Conservation (phyloP, 2,888 invertebrate genomes). For the Melipona bicolor region DNA sequence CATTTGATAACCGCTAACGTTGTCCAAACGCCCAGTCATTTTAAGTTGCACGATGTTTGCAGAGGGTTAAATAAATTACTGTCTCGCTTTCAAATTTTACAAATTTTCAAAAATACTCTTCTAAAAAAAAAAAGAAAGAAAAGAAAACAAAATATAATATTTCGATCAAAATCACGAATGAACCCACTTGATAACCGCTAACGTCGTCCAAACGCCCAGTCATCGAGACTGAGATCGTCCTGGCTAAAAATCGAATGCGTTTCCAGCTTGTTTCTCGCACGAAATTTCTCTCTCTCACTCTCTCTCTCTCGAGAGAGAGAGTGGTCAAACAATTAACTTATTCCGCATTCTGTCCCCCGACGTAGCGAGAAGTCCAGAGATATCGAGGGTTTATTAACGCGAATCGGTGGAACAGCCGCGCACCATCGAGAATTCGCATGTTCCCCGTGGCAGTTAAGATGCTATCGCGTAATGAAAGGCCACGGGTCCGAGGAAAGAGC, state of each 20-base stretch:
- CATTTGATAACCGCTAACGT: background rate
- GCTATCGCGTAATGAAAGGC: conserved; percentile 79
- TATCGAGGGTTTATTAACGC: conserved; percentile 30
- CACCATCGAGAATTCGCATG: conserved; percentile 51
- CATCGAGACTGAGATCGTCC: background rate
- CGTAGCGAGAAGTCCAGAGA: background rate
- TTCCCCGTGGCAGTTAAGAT: conserved; percentile 76
- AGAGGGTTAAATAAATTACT: too few species aligned
- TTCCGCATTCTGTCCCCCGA: background rate
- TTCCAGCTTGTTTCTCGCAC: background rate
- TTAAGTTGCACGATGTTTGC: too few species aligned
- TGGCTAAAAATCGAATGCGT: background rate
- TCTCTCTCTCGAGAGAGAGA: too few species aligned
- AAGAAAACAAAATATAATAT: too few species aligned
- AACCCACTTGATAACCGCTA: background rate
- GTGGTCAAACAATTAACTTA: conserved; percentile 13
- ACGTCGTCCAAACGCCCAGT: background rate
- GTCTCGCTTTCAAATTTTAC: too few species aligned
- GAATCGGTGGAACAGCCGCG: conserved; percentile 36
- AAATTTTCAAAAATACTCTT: background rate
- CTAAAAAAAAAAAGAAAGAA: background rate
- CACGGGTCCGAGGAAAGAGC: conserved; percentile 67
- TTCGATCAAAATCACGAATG: background rate
- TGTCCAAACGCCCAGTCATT: background rate
- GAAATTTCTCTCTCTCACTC: background rate